Evolutionary conservation across 2,888 invertebrate species (phyloP), one percentile per base, ranked within the genome.

Genomic region (Pemphredon lugubris): DNA sequence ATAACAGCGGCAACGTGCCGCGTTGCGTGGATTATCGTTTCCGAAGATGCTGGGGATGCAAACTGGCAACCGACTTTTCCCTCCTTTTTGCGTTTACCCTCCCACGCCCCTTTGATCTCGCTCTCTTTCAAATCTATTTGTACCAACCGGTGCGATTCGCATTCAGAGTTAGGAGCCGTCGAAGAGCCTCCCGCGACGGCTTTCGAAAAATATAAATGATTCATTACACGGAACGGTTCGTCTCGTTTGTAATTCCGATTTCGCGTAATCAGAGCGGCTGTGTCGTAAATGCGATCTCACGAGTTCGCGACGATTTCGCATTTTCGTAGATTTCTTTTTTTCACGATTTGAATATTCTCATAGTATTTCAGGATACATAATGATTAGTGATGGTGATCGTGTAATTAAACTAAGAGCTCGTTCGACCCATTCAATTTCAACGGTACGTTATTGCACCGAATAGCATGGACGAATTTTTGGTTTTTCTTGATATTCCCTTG

Each of bases 41-140:
- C 57, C 54, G 34, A 57, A 48, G 71, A 51, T 68, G 48, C 39
- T 44, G 26, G n/a, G 68, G 53, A 32, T 53, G 61, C 57, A 37
- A 37, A 53, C 42, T 51, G 47, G 26, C 53, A 40, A 39, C 9
- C 37, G 23, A 61, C 42, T 42, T 45, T 30, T 32, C 21, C 13
- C 9, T 9, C 14, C 4, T 30, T 30, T 26, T 44, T 21, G 30
- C 14, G 14, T 16, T 21, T 13, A 11, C 54, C n/a, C 50, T 32
- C 30, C 42, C 5, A 34, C 45, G 61, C 14, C 40, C 14, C 71
- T 71, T 71, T 71, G 70, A 71, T 70, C 70, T 51, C 32, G 14
- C 16, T 34, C 66, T 4, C 3, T 40, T 9, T 50, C 21, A 9
- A 30, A 40, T 61, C 55, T 55, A 69, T 71, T 71, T 69, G 45